Conservation (phyloP, 2,888 invertebrate species). For the Caenorhabditis doughertyi region DNA sequence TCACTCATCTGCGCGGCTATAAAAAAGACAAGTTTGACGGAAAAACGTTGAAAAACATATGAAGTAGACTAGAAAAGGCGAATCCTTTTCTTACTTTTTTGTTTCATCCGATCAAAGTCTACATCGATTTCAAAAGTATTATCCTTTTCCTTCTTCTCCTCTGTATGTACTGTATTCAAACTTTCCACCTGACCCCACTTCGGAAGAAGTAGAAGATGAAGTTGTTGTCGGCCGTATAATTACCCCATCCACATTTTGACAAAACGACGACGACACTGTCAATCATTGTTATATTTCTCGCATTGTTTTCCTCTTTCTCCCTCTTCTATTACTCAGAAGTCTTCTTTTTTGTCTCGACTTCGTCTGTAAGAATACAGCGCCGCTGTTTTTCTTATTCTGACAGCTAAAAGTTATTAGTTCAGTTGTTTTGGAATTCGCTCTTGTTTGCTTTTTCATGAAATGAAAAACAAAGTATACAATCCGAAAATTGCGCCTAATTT, state of each 20-base stretch:
- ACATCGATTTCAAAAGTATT: constrained; percentile 16
- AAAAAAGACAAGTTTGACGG: constrained; percentile 53
- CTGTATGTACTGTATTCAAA: neutral
- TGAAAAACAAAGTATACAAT: constrained; percentile 2
- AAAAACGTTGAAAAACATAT: constrained; percentile 21
- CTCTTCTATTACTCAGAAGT: constrained; percentile 7
- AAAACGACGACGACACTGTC: constrained; percentile 45
- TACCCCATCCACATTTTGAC: constrained; percentile 41
- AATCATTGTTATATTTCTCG: constrained; percentile 30
- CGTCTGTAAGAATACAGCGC: neutral
- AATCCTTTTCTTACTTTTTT: constrained; percentile 20
- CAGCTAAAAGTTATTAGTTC: neutral
- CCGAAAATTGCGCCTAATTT: constrained; percentile 38
- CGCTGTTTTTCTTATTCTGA: neutral
- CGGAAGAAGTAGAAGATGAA: neutral
- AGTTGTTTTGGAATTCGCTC: neutral
- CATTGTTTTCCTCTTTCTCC: constrained; percentile 6
- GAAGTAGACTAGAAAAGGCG: neutral
- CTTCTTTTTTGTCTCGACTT: constrained; percentile 2
- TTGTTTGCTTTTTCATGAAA: constrained; percentile 7
- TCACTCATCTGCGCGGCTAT: constrained; percentile 28
- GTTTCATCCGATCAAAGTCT: constrained; percentile 25
- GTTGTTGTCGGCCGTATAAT: constrained; percentile 36
- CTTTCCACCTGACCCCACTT: constrained; percentile 28
- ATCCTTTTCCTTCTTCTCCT: neutral